Conservation (phyloP, 2,113 vertebrate species). For the Hydrolagus affinis region DNA sequence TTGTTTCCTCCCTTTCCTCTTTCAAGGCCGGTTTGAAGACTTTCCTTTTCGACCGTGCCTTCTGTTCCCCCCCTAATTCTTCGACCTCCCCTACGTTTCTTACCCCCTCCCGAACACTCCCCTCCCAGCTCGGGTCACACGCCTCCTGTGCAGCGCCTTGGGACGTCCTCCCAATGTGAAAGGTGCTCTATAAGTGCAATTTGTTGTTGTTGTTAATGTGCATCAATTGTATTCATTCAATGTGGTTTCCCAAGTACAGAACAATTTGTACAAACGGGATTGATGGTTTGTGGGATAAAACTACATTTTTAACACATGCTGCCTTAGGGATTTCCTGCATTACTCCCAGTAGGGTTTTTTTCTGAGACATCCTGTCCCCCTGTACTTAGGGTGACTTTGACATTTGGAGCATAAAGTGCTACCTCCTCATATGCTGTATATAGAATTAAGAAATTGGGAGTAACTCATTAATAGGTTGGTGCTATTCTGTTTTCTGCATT, state of each 20-base stretch:
- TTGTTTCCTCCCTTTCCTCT: no score
- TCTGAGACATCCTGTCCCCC: background rate
- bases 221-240: conserved; percentile 13
- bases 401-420: background rate
- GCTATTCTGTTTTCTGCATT: background rate
- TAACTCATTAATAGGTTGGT: background rate
- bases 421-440: background rate
- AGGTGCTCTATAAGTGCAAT: no score
- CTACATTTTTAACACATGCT: background rate
- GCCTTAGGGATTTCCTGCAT: conserved; percentile 22
- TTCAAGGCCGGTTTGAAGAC: no score
- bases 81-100: no score
- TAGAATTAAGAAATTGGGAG: background rate
- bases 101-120: no score
- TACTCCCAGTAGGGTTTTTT: background rate
- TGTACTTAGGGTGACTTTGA: background rate
- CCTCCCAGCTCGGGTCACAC: no score
- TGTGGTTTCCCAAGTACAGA: background rate
- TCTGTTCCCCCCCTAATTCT: no score
- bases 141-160: no score
- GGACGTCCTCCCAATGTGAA: no score
- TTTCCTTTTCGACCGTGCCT: no score
- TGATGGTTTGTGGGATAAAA: background rate
- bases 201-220: no score
- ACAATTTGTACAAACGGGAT: background rate